Percentiles rank a stretch among this genome's conserved stretches.
Evolutionary conservation across 2,888 invertebrate species (phyloP).

Genomic region (Aspidapion aeneum): DNA sequence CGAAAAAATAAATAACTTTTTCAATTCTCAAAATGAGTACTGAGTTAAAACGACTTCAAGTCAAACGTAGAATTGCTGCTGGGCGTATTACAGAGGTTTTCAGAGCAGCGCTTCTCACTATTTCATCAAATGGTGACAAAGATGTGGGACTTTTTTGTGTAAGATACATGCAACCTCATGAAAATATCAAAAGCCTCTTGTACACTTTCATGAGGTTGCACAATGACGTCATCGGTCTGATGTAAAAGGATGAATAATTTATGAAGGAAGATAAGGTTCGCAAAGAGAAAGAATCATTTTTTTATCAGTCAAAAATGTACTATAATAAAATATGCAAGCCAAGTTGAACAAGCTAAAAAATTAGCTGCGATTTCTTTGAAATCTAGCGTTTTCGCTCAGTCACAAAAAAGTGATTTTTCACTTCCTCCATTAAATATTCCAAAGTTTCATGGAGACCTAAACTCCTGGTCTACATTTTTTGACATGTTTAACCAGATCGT

Average conservation of each 20-base stretch:
- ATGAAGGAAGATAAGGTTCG: background rate
- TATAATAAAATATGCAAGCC: background rate
- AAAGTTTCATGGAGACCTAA: background rate
- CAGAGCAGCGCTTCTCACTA: background rate
- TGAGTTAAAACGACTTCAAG: too few species aligned
- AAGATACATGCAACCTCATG: background rate
- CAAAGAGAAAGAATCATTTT: background rate
- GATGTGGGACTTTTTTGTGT: background rate
- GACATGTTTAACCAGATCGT: background rate
- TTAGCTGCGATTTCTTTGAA: background rate
- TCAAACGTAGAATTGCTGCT: too few species aligned
- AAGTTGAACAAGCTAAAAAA: background rate
- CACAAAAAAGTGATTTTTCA: background rate
- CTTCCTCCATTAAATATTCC: background rate
- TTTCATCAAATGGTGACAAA: background rate
- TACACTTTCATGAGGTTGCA: background rate
- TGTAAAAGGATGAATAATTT: background rate
- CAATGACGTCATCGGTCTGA: background rate
- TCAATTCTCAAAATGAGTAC: too few species aligned
- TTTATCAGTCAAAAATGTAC: background rate
- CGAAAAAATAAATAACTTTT: too few species aligned
- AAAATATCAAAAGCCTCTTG: background rate
- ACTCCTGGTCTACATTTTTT: background rate
- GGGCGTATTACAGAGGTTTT: background rate
- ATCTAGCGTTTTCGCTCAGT: background rate